Base-by-base conservation (phyloP, 2,113 vertebrate species). In the Cygnus atratus region DNA sequence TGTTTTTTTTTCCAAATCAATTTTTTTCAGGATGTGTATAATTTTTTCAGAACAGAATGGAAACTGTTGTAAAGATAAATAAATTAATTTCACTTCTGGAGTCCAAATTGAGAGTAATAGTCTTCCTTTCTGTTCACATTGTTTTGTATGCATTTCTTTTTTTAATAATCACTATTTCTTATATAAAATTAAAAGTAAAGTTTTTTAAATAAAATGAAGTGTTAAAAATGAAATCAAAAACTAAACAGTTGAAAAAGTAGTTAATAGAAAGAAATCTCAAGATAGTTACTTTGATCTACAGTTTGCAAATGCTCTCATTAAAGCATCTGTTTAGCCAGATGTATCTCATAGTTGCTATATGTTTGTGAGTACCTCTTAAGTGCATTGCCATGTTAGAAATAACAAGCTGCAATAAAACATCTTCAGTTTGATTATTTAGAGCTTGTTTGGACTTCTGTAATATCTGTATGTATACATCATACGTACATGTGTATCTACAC, bases 291-390 rank as follows among this genome's bases (percentile, higher is more conserved):
- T 79, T 92, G 50, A 81, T 80, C 26, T 76, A 10, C 46, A 84
- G 7, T 93, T 94, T 91, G 25, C 31, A 86, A 88, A 74, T 65
- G 24, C 28, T 5, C 11, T 9, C 54, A 55, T 83, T 91, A 87
- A 82, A 96, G 35, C 68, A 92, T 92, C 86, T 96, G 61, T 89
- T 93, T 80, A 87, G 35, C 67, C 84, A 94, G 76, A 86, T 95
- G 75, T 33, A 96, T 67, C 17, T 81, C 52, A 15, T 84, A 59
- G 43, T 90, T 88, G 35, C 58, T 89, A 33, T 73, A 37, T 76
- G 41, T 58, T 82, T 89, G 50, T 52, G 44, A 39, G 6, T 71
- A 18, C 70, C 43, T 87, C 39, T 83, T 21, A 71, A 85, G 24
- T 33, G 17, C 22, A 48, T 92, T 3, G 3, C 65, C 10, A 28